Base-by-base conservation (phyloP, 37 sponge, comb jelly and placozoan genomes). In the Aplysina aerophoba region DNA sequence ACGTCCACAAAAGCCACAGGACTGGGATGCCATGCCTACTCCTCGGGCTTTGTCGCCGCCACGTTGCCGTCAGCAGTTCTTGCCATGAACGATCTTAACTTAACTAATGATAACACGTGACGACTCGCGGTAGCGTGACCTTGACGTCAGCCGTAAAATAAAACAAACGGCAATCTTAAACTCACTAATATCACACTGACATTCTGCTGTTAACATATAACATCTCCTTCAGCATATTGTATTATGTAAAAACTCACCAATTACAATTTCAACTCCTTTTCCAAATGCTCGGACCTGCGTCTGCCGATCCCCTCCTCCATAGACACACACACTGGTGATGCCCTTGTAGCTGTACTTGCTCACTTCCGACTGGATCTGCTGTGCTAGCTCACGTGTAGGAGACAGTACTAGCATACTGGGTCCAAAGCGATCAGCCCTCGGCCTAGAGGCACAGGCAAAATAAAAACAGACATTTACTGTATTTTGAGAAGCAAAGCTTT, bases 361-460 rank as follows among this genome's bases (percentile, higher is more conserved):
- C 20, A 92, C 90, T 79, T 98, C 98, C 13, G 83, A 73, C 39
- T 98, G 89, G 34, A 95, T 98, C 89, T 98, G 98, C 28, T 94
- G 86, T 30, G 98, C 98, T 35, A 98, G 90, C 54, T 98, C 98
- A 73, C 98, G 59, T 0, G 98, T 98, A 15, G 98, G 98, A 62
- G 94, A 92, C 73, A 98, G 85, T 1, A 95, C 87, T 63, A 98
- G 85, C 56, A 92, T 92, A 27, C 91, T 89, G 1, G 98, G 98
- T 21, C 98, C 98, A 34, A 50, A 64, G 11, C 96, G 69, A 63
- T 93, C 91, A 66, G 65, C 83, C 31, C 90, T 67, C 12, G 97
- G 95, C 15, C 95, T 95, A 58, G 22, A 75, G 22, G 6, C 5
- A 33, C 20, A 71, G 34, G 12, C 2, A 71, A 1, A 33, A 22